These are phyloP conservation scores for Stichopus horrens DNA, from an alignment of 53 echinoderm and acorn worm genomes.

Conservation along the genomic window DNA sequence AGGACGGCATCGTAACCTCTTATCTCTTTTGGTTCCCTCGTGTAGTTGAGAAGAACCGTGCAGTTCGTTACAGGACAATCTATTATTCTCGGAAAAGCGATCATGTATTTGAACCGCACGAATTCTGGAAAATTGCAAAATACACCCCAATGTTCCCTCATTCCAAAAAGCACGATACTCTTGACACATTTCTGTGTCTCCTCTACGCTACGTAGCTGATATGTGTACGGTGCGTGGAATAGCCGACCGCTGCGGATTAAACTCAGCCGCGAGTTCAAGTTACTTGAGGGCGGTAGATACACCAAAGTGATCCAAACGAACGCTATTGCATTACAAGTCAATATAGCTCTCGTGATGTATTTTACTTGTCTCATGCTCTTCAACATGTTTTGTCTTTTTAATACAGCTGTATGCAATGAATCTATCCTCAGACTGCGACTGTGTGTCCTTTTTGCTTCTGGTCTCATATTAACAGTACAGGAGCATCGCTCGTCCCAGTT, in stretches of 20 bases:
- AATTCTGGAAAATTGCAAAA: conserved; percentile 36
- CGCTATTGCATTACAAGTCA: conserved; percentile 12
- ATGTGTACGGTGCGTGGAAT: not conserved
- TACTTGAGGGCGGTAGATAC: not conserved
- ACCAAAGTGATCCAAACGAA: conserved; percentile 11
- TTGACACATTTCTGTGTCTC: not conserved
- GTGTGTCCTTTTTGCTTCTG: too few species aligned
- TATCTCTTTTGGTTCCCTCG: conserved; percentile 5
- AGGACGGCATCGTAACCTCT: conserved; percentile 4
- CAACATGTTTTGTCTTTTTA: not conserved
- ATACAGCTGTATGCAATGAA: too few species aligned
- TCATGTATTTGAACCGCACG: conserved; percentile 17
- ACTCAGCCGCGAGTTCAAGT: not conserved
- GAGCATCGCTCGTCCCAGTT: too few species aligned
- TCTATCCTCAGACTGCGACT: too few species aligned
- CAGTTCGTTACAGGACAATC: conserved; percentile 5
- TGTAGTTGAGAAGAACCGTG: not conserved
- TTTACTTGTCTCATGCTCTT: conserved; percentile 23
- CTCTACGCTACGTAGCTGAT: not conserved
- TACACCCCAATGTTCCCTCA: conserved; percentile 32
- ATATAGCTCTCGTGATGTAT: conserved; percentile 31
- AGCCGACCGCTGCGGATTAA: not conserved
- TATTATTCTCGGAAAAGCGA: conserved; percentile 2
- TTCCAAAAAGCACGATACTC: conserved; percentile 9
- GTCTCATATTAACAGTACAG: too few species aligned